Conservation (phyloP, 2,113 vertebrate species). For the Bos javanicus region DNA sequence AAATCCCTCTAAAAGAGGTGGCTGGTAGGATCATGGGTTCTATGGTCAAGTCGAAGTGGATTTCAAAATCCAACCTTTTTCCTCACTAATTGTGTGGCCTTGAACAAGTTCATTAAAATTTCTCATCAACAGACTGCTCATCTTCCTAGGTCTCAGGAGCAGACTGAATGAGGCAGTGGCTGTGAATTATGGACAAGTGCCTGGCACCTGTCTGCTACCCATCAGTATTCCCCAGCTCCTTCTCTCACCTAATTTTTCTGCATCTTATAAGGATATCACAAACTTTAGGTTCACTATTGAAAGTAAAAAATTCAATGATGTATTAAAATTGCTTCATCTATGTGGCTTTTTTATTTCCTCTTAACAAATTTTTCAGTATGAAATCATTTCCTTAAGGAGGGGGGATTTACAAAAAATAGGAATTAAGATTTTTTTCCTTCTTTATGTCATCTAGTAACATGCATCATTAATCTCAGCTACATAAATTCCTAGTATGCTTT, state of each 20-base stretch:
- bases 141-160: background rate
- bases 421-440: background rate
- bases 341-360: background rate
- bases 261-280: background rate
- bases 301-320: background rate
- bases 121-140: background rate
- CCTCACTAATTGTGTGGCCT: background rate
- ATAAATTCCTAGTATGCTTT: background rate
- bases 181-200: background rate
- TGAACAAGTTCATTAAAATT: background rate
- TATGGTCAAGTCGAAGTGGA: background rate
- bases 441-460: background rate
- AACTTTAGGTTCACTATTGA: background rate
- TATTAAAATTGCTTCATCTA: background rate
- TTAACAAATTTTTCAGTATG: background rate
- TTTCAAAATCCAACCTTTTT: background rate
- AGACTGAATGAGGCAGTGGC: background rate
- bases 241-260: background rate
- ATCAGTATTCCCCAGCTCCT: background rate
- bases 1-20: background rate
- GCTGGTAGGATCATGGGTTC: background rate
- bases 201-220: background rate
- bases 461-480: background rate
- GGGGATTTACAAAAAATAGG: background rate
- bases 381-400: constrained; percentile 15